Evolutionary conservation across 2,888 invertebrate genomes (phyloP).

Genomic region (Schrankia costaestrigalis): DNA sequence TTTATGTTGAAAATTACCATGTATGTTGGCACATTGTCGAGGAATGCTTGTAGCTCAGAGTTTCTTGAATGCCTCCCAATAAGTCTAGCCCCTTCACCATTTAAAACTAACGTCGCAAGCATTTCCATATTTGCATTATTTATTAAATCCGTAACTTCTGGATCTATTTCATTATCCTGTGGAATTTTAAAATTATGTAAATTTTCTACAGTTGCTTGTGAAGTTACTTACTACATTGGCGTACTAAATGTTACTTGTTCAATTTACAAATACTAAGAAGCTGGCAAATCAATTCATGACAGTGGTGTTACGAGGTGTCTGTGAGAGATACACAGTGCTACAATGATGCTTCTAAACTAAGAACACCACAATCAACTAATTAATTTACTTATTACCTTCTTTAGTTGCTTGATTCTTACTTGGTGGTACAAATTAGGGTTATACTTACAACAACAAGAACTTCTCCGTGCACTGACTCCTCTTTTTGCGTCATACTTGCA

Average conservation of each 20-base stretch:
- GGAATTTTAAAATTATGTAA: slow-evolving; percentile 19
- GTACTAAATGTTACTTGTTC: slow-evolving; percentile 39
- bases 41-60: slow-evolving; percentile 91
- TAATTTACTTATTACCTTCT: slow-evolving; percentile 68
- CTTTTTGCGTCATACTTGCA: slow-evolving; percentile 68
- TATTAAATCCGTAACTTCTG: slow-evolving; percentile 84
- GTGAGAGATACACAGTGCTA: slow-evolving; percentile 69
- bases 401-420: slow-evolving; percentile 51
- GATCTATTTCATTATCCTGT: slow-evolving; percentile 80
- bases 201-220: neutral
- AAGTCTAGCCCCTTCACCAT: slow-evolving; percentile 91
- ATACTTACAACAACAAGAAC: slow-evolving; percentile 73
- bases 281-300: slow-evolving; percentile 73
- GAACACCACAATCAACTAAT: slow-evolving; percentile 71
- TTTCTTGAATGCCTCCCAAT: slow-evolving; percentile 85
- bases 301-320: slow-evolving; percentile 68
- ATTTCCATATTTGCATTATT: slow-evolving; percentile 92
- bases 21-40: slow-evolving; percentile 92
- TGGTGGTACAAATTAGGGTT: slow-evolving; percentile 43
- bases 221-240: slow-evolving; percentile 46
- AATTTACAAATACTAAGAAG: slow-evolving; percentile 65
- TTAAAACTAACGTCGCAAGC: slow-evolving; percentile 92
- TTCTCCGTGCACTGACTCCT: slow-evolving; percentile 62
- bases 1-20: slow-evolving; percentile 82
- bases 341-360: slow-evolving; percentile 71